Evolutionary conservation across 2,888 invertebrate genomes (phyloP), one percentile per base, ranked within the genome.

Genomic region (Leptopilina syphax): DNA sequence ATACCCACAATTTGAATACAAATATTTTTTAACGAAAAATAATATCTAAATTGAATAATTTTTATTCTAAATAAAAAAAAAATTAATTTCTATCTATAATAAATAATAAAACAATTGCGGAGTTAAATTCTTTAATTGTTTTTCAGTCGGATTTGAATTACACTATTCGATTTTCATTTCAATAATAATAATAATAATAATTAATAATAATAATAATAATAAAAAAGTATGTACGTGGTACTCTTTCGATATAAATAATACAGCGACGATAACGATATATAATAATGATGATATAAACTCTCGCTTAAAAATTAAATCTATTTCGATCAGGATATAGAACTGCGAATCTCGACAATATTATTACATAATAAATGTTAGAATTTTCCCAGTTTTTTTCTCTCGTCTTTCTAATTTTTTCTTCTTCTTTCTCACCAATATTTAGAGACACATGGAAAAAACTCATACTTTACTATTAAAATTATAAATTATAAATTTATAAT

Each of bases 111-210:
- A 50, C 85, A 57, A 34, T 34, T 88, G 88, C 88, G 86, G 85
- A 88, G 86, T 89, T 88, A 86, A 88, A 86, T 87, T 86, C 85
- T 88, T 88, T 89, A 88, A 88, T 89, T 85, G 86, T 86, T 87
- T 50, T 84, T 88, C 89, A 88, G 88, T 88, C 89, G 86, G 87
- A 87, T 89, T 87, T 87, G 81, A 88, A 87, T 85, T 88, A 89
- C 88, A 88, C 87, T 89, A 87, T 87, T 87, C 87, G 85, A 86
- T 88, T 81, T 83, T 87, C 85, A 85, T 84, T 83, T 70, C 65
- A 47, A 80, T 82, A 81, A 80, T 86, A 86, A 89, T 87, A 88
- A 85, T 88, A 85, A 86, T 86, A 34, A 34, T 34, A 34, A 34
- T 34, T 27, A 80, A 83, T 44, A 65, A 66, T 77, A 18, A 66